Conservation (phyloP, 2,113 vertebrate genomes). For the Columba janthina region DNA sequence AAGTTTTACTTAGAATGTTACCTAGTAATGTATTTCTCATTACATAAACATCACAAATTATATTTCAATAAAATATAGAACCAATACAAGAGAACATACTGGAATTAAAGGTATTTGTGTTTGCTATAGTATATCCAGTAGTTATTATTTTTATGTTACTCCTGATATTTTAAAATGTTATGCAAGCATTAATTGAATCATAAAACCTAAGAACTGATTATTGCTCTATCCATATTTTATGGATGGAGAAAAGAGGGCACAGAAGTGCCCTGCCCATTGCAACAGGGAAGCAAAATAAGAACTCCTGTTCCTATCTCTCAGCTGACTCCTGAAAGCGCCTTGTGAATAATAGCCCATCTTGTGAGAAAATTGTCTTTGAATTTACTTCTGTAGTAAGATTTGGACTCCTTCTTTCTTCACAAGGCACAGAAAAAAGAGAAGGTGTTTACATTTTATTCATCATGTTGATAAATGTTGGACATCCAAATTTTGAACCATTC, state of each 20-base stretch:
- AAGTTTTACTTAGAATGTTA: background rate
- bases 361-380: background rate
- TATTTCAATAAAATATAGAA: constrained; percentile 10
- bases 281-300: background rate
- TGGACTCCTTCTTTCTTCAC: background rate
- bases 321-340: background rate
- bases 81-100: background rate
- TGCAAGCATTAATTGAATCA: constrained; percentile 11
- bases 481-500: background rate
- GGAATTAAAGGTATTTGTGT: background rate
- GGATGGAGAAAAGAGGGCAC: background rate
- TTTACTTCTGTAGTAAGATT: background rate
- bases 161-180: background rate
- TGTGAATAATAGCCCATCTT: background rate
- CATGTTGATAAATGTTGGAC: background rate
- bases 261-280: background rate
- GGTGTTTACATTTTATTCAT: background rate
- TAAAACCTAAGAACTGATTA: constrained; percentile 25
- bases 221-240: background rate
- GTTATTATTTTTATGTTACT: constrained; percentile 6
- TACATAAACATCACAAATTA: background rate
- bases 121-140: background rate
- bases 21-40: background rate
- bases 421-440: background rate
- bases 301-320: background rate